Evolutionary conservation across 2,888 invertebrate species (phyloP).

Genomic region (Clivina fossor): DNA sequence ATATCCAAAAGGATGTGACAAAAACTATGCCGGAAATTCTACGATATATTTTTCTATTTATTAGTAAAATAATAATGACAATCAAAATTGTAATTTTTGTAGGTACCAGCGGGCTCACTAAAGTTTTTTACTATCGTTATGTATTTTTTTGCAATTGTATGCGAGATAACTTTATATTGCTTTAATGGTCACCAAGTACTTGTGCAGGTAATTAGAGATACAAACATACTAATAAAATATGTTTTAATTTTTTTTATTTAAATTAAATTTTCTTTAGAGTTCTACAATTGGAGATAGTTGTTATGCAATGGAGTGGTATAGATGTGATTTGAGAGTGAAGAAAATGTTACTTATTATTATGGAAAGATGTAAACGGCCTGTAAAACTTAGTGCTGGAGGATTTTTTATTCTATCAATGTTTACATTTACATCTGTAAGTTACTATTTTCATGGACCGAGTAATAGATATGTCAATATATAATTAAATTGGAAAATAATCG

Average conservation of each 20-base stretch:
- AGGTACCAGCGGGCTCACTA: too few species aligned
- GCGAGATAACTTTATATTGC: constrained; percentile 1
- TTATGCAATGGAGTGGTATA: constrained; percentile 8
- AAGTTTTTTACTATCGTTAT: constrained; percentile 3
- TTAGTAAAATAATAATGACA: too few species aligned
- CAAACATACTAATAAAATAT: too few species aligned
- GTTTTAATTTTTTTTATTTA: too few species aligned
- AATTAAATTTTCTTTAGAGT: too few species aligned
- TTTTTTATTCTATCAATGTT: constrained; percentile 4
- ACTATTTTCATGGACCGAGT: background rate
- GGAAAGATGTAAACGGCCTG: constrained; percentile 16
- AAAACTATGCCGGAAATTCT: too few species aligned
- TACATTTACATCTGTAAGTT: background rate
- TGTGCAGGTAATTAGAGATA: too few species aligned
- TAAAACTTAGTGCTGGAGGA: background rate
- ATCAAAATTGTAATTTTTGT: too few species aligned
- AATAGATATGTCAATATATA: too few species aligned
- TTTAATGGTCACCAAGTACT: constrained; percentile 4
- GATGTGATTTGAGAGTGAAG: constrained; percentile 2
- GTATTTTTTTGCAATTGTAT: constrained; percentile 2
- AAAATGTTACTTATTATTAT: constrained; percentile 13
- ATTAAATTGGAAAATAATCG: too few species aligned
- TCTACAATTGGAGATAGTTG: constrained; percentile 10
- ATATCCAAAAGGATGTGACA: too few species aligned
- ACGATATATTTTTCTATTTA: too few species aligned